Evolutionary conservation across 2,113 vertebrate species (phyloP).

Genomic region (Thomomys bottae): DNA sequence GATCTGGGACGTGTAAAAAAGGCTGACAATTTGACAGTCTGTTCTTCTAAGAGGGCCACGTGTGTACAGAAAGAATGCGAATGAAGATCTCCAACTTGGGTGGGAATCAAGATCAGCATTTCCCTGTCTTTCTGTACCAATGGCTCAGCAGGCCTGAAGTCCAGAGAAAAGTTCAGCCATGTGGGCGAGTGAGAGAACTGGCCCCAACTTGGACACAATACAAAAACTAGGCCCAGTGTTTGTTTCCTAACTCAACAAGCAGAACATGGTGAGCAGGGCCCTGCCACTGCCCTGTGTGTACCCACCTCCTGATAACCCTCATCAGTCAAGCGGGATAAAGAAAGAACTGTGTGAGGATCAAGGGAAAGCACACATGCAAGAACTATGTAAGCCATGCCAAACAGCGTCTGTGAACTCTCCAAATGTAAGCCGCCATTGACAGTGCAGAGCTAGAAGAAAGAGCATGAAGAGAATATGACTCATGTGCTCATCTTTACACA

Average conservation of each 20-base stretch:
- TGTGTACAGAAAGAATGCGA: constrained; percentile 27
- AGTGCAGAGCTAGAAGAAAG: neutral
- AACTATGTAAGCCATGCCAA: neutral
- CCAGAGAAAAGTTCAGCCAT: neutral
- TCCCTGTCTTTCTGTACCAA: neutral
- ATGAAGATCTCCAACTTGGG: neutral
- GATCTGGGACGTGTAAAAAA: neutral
- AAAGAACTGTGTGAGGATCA: neutral
- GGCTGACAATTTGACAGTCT: neutral
- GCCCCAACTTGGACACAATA: too few species aligned
- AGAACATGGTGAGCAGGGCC: fast-evolving
- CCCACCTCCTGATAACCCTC: fast-evolving
- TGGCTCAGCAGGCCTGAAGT: neutral
- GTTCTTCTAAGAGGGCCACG: neutral
- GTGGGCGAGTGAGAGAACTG: fast-evolving
- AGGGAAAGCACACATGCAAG: neutral
- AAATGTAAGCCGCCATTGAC: neutral
- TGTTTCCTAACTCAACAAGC: neutral
- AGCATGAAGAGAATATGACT: neutral
- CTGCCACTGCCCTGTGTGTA: neutral
- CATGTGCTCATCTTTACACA: neutral
- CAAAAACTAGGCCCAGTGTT: neutral
- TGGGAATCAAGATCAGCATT: neutral
- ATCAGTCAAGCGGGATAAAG: neutral
- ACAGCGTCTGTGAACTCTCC: neutral